phyloP scores from a whole-genome alignment of 2,113 vertebrate species.

The Ceyx melanurus region DNA sequence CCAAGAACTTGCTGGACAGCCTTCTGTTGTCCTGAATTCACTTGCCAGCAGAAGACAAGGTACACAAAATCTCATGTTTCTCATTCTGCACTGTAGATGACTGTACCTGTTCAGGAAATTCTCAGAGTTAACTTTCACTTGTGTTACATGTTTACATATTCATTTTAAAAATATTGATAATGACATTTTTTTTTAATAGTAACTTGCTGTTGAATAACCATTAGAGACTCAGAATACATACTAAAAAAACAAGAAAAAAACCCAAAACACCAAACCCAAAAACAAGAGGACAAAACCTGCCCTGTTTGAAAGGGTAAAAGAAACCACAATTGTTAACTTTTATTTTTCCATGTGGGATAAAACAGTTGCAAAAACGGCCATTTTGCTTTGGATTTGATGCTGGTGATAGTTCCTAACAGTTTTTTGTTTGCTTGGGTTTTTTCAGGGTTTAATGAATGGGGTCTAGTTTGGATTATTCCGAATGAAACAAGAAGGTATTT shows the following conservation, averaged over 20 bases:
- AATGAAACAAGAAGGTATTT: slow-evolving; percentile 26
- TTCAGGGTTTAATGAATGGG: background rate
- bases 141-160: background rate
- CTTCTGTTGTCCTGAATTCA: background rate
- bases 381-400: background rate
- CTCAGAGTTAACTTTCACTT: background rate
- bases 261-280: background rate
- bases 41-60: background rate
- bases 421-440: background rate
- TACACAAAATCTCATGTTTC: background rate
- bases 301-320: background rate
- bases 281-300: background rate
- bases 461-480: background rate
- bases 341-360: background rate
- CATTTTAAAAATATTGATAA: background rate
- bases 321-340: background rate
- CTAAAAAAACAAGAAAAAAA: background rate
- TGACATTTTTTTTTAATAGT: background rate
- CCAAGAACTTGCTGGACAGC: background rate
- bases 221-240: background rate
- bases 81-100: background rate
- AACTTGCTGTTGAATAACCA: background rate
- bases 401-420: background rate
- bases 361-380: background rate
- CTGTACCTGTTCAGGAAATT: background rate